Base-by-base conservation (phyloP, 2,113 vertebrate species). In the Fulica atra region DNA sequence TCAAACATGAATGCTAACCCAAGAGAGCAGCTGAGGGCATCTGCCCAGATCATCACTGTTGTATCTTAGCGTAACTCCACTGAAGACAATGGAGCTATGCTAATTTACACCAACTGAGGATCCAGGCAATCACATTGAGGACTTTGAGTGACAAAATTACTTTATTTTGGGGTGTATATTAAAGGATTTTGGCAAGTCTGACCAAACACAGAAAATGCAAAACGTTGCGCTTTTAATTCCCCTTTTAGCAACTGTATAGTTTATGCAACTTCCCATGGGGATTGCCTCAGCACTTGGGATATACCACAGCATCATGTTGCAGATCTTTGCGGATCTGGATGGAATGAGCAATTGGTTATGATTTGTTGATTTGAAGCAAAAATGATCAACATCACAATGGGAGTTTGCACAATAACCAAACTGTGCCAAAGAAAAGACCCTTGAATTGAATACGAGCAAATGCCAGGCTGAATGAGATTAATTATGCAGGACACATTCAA, bases 291-390 rank as follows among this genome's bases (percentile, higher is more conserved):
- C 96, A 95, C 96, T 96, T 96, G 95, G 96, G 96, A 96, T 97
- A 96, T 96, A 96, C 96, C 96, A 96, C 91, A 96, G 96, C 96
- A 96, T 97, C 95, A 96, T 94, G 95, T 96, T 94, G 93, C 96
- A 97, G 96, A 96, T 97, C 96, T 96, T 94, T 96, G 86, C 20
- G 28, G 96, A 97, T 96, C 96, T 97, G 96, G 80, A 97, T 96
- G 96, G 81, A 92, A 96, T 96, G 96, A 96, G 88, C 13, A 96
- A 89, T 85, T 69, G 92, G 65, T 96, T 93, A 96, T 97, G 96
- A 89, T 93, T 65, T 92, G 76, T 84, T 88, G 95, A 93, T 92
- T 81, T 86, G 77, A 94, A 93, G 96, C 69, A 94, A 95, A 96
- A 95, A 96, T 95, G 96, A 96, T 82, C 88, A 95, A 97, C 92